Percentiles rank a stretch among this genome's conserved stretches.
Evolutionary conservation across 2,888 invertebrate genomes (phyloP).

Genomic region (Conomelus anceps): DNA sequence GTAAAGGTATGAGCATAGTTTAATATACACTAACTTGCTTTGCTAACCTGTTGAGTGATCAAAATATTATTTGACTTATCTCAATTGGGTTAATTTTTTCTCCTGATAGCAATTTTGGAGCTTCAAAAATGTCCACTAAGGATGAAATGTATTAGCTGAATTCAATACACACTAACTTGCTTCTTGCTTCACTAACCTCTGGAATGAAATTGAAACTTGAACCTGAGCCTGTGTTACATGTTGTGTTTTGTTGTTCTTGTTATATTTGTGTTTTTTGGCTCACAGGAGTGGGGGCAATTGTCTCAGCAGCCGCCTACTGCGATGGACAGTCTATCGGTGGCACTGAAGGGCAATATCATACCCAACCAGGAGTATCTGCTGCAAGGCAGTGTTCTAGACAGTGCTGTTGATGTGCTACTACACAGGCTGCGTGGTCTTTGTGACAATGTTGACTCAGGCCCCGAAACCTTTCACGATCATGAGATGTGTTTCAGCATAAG

Average conservation of each 20-base stretch:
- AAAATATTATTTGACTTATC: too few relatives aligned
- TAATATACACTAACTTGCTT: too few relatives aligned
- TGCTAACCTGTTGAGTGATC: too few relatives aligned
- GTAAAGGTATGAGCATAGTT: neutral
- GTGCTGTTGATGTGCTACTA: conserved; percentile 81
- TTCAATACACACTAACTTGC: too few relatives aligned
- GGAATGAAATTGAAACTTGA: too few relatives aligned
- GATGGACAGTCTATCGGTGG: conserved; percentile 69
- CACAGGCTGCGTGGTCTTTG: conserved; percentile 86
- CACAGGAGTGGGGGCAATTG: conserved; percentile 30
- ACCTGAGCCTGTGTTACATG: too few relatives aligned
- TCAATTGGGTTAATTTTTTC: too few relatives aligned
- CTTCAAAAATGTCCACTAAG: too few relatives aligned
- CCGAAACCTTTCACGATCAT: conserved; percentile 88
- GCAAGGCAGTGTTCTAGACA: conserved; percentile 89
- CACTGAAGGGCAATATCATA: conserved; percentile 75
- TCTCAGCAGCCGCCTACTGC: conserved; percentile 42
- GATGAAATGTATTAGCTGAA: too few relatives aligned
- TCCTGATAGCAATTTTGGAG: too few relatives aligned
- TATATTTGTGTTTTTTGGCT: too few relatives aligned
- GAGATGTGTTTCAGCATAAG: conserved; percentile 83
- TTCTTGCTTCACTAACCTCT: too few relatives aligned
- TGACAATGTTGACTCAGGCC: conserved; percentile 84
- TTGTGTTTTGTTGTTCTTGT: neutral
- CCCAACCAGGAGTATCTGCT: conserved; percentile 90